Conservation (phyloP, 2,888 invertebrate species). For the Mythimna loreyi region DNA sequence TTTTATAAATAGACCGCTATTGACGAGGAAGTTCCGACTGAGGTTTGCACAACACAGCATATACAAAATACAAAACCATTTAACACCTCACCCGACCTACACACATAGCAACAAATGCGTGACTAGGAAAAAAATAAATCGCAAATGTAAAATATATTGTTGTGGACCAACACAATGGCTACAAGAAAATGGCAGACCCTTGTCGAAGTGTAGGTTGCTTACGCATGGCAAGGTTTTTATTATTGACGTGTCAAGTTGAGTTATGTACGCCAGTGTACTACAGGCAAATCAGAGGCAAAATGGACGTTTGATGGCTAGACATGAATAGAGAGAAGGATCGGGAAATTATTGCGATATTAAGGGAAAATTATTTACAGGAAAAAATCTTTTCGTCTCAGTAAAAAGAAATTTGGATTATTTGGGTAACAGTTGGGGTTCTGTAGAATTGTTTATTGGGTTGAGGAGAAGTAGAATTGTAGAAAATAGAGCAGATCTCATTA, state of each 20-base stretch:
- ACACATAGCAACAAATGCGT: slow-evolving; percentile 40
- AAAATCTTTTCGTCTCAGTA: neutral
- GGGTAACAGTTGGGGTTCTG: neutral
- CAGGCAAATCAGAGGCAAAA: slow-evolving; percentile 63
- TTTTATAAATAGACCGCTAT: no score
- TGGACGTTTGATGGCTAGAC: slow-evolving; percentile 57
- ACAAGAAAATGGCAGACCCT: slow-evolving; percentile 65
- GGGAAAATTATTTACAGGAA: slow-evolving; percentile 14
- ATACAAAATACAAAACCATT: neutral
- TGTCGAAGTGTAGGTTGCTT: slow-evolving; percentile 61
- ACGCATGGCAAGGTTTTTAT: slow-evolving; percentile 62
- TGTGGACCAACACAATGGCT: slow-evolving; percentile 60
- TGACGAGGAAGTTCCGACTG: no score
- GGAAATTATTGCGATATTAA: slow-evolving; percentile 19
- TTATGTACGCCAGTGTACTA: slow-evolving; percentile 58
- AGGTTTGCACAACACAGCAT: neutral
- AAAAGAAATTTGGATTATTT: neutral
- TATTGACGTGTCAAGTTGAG: slow-evolving; percentile 69
- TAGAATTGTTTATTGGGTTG: neutral
- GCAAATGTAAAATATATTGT: slow-evolving; percentile 55
- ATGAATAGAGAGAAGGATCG: slow-evolving; percentile 38
- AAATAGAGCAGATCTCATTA: neutral
- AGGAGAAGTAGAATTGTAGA: neutral
- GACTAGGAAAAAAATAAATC: slow-evolving; percentile 58
- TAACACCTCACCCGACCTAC: neutral